phyloP scores from a whole-genome alignment of 2,113 vertebrate species.

The Centropus unirufus region DNA sequence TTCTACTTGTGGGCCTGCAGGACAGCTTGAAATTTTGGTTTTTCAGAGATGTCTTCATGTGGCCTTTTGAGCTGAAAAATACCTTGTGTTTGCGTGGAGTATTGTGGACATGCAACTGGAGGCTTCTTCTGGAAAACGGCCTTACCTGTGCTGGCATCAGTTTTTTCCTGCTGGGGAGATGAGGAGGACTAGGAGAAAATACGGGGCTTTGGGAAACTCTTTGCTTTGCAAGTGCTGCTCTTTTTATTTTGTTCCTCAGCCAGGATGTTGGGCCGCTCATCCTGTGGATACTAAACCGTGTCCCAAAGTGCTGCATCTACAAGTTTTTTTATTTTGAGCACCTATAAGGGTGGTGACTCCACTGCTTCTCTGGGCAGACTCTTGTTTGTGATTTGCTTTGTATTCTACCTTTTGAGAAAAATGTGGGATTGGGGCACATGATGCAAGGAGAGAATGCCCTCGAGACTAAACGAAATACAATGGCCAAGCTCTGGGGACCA shows the following conservation, averaged over 20 bases:
- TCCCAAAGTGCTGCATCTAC: too few relatives aligned
- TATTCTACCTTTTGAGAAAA: background rate
- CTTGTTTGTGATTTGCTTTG: background rate
- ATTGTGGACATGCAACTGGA: background rate
- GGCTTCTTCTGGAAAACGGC: background rate
- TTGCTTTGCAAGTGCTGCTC: background rate
- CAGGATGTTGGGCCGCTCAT: background rate
- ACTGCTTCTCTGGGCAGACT: too few relatives aligned
- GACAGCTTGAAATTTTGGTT: background rate
- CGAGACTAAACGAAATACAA: background rate
- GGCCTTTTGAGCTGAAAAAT: background rate
- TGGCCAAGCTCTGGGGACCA: background rate
- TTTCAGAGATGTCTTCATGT: background rate
- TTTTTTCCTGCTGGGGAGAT: background rate
- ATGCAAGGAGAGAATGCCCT: background rate
- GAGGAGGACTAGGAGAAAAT: background rate
- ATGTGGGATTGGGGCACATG: background rate
- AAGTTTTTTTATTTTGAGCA: too few relatives aligned
- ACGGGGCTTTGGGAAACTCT: background rate
- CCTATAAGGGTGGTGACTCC: too few relatives aligned
- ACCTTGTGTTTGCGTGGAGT: background rate
- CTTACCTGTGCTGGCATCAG: background rate
- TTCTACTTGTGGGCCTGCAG: background rate
- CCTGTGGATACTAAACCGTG: background rate
- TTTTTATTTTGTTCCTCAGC: background rate